These are phyloP conservation scores for Polypedilum vanderplanki DNA, from an alignment of 1,140 invertebrate genomes.

Conservation along the genomic window DNA sequence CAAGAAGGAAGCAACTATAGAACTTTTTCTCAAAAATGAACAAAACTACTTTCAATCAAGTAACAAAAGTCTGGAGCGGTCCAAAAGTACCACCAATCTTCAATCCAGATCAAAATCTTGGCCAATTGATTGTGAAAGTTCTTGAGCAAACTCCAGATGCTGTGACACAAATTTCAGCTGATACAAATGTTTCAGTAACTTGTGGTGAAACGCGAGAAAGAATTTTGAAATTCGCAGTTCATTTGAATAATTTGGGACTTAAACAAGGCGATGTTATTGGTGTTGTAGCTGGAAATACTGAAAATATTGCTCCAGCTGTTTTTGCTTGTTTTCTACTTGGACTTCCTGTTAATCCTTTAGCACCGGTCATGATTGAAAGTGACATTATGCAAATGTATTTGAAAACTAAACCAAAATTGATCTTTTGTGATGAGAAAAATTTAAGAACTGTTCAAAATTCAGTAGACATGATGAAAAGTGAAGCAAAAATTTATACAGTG, in stretches of 20 bases:
- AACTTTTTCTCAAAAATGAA: background rate
- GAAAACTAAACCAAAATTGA: slow-evolving; percentile 38
- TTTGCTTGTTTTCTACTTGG: slow-evolving; percentile 38
- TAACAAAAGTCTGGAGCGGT: background rate
- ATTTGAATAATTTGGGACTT: slow-evolving; percentile 2
- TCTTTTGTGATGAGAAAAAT: slow-evolving; percentile 40
- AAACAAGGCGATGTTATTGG: background rate
- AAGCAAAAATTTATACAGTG: slow-evolving; percentile 38
- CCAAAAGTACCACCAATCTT: background rate
- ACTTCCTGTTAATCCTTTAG: slow-evolving; percentile 39
- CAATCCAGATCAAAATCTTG: slow-evolving; percentile 38
- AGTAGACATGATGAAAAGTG: slow-evolving; percentile 36
- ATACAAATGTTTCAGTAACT: slow-evolving; percentile 1
- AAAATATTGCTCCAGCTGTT: slow-evolving; percentile 31
- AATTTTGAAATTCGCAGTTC: background rate
- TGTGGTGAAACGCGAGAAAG: background rate
- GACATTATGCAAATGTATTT: slow-evolving; percentile 38
- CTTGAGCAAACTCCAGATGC: slow-evolving; percentile 41
- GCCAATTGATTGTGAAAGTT: slow-evolving; percentile 41
- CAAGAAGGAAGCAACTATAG: too few species aligned
- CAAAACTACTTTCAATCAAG: background rate
- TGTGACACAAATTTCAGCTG: slow-evolving; percentile 37
- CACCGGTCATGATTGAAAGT: slow-evolving; percentile 36
- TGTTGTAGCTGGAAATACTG: background rate
- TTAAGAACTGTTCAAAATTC: slow-evolving; percentile 35